Percentiles rank a stretch among this genome's conserved stretches.
phyloP scores from a whole-genome alignment of 1,140 invertebrate genomes.

The Halotydeus destructor region DNA sequence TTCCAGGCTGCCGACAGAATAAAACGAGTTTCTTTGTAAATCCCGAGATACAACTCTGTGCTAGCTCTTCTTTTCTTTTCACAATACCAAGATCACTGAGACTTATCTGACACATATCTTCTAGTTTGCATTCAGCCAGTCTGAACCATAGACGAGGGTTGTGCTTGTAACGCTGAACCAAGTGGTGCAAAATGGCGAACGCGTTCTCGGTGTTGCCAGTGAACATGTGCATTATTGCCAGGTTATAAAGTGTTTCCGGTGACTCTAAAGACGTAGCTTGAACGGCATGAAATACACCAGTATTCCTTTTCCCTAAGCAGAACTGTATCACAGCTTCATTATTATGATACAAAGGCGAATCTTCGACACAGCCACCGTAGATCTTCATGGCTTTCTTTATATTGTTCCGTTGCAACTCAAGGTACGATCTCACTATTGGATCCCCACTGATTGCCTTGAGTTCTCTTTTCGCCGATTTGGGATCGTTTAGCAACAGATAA shows the following conservation, averaged over 20 bases:
- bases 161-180: conserved; percentile 56
- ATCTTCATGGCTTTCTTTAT: background rate
- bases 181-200: conserved; percentile 76
- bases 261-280: background rate
- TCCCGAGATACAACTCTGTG: conserved; percentile 37
- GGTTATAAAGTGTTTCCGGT: conserved; percentile 44
- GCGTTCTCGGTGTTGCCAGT: conserved; percentile 53
- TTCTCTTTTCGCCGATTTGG: background rate
- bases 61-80: conserved; percentile 36
- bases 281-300: conserved; percentile 5
- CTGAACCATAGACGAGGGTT: conserved; percentile 77
- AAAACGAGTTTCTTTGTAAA: background rate
- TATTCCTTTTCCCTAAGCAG: conserved; percentile 4
- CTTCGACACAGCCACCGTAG: background rate
- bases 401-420: background rate
- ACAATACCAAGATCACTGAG: conserved; percentile 36
- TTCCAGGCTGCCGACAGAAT: background rate
- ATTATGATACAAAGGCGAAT: conserved; percentile 1
- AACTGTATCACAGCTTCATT: conserved; percentile 11
- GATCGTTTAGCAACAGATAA: background rate
- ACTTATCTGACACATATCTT: conserved; percentile 18
- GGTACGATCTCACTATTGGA: background rate
- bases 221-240: conserved; percentile 64
- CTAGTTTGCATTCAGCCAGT: conserved; percentile 57
- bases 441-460: background rate